Evolutionary conservation across 2,888 invertebrate genomes (phyloP).

Genomic region (Cosmopolites sordidus): DNA sequence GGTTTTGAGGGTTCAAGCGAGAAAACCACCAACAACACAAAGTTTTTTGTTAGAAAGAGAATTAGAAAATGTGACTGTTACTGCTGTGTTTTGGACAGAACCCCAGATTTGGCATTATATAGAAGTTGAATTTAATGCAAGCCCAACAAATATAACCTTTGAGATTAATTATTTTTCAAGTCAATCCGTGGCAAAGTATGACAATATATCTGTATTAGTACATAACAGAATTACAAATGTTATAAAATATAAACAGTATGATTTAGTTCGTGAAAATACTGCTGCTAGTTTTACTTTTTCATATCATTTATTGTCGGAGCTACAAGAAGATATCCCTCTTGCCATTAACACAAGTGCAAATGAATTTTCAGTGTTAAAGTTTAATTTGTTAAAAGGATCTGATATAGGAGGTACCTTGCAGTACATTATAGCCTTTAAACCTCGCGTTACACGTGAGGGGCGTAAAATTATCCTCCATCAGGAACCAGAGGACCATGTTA

Average conservation of each 20-base stretch:
- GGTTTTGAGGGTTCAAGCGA: conserved; percentile 44
- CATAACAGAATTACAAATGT: conserved; percentile 27
- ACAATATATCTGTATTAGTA: background rate
- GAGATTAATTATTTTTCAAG: conserved; percentile 24
- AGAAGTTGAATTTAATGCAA: conserved; percentile 36
- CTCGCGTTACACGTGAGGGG: conserved; percentile 48
- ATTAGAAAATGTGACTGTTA: conserved; percentile 15
- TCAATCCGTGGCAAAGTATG: conserved; percentile 7
- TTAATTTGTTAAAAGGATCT: conserved; percentile 63
- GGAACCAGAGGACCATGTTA: conserved; percentile 46
- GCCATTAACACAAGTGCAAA: conserved; percentile 64
- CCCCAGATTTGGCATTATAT: conserved; percentile 61
- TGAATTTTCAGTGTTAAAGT: conserved; percentile 62
- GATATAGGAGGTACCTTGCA: conserved; percentile 80
- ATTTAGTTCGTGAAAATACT: conserved; percentile 57
- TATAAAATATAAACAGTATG: conserved; percentile 40
- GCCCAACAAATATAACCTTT: background rate
- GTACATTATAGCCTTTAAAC: conserved; percentile 66
- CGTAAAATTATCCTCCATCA: conserved; percentile 20
- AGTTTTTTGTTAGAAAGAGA: conserved; percentile 33
- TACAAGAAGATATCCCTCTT: conserved; percentile 60
- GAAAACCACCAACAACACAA: conserved; percentile 44
- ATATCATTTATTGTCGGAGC: conserved; percentile 59
- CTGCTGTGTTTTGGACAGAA: conserved; percentile 52
- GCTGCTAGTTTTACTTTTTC: conserved; percentile 74